Evolutionary conservation across 1,140 invertebrate species (phyloP).

Genomic region (Colletes gigas): DNA sequence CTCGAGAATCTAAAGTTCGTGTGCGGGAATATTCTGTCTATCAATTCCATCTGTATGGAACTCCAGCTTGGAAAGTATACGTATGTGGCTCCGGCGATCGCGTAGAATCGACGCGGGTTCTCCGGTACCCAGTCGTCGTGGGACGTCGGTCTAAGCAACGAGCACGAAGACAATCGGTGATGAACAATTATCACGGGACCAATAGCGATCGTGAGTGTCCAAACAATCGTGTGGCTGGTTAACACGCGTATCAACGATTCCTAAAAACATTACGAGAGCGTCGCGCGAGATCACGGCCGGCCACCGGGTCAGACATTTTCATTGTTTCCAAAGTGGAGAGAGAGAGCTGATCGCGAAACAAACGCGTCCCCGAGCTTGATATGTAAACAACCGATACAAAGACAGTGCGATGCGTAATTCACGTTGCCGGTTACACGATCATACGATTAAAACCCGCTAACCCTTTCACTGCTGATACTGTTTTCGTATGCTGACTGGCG

Average conservation of each 20-base stretch:
- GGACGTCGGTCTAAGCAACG: constrained; percentile 15
- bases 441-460: background rate
- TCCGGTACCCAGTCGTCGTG: constrained; percentile 58
- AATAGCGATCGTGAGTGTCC: too few species aligned
- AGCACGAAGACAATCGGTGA: background rate
- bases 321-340: constrained; percentile 31
- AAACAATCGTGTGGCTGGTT: too few species aligned
- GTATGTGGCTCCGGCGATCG: constrained; percentile 68
- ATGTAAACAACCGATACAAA: constrained; percentile 28
- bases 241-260: too few species aligned
- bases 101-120: constrained; percentile 64
- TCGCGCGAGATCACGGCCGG: constrained; percentile 25
- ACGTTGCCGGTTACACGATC: background rate
- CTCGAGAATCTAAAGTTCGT: constrained; percentile 62
- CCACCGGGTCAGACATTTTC: constrained; percentile 6
- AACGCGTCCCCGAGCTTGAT: constrained; percentile 4
- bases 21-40: constrained; percentile 71
- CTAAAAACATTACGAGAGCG: constrained; percentile 14
- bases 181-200: background rate
- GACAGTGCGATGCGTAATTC: constrained; percentile 1
- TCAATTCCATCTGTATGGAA: constrained; percentile 65
- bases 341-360: constrained; percentile 20
- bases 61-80: constrained; percentile 62
- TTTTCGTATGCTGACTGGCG: constrained; percentile 6
- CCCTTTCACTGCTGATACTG: constrained; percentile 41